A percentile compares a stretch with the other conserved stretches of the same genome.
These are phyloP conservation scores for Procambarus clarkii DNA, from an alignment of 1,140 invertebrate genomes.

Conservation along the genomic window DNA sequence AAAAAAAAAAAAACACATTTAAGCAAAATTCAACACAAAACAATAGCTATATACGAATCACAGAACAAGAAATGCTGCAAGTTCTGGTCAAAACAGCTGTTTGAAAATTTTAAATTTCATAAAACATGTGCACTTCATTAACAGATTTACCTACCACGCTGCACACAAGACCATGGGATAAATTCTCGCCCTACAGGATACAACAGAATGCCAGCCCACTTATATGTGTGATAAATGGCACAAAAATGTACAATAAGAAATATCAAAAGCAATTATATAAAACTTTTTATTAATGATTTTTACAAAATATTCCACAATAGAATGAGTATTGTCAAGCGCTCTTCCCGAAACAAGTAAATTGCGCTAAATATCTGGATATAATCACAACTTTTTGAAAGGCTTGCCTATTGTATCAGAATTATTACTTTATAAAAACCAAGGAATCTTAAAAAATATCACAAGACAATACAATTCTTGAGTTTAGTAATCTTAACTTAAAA, in stretches of 20 bases:
- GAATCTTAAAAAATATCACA: neutral
- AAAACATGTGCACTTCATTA: neutral
- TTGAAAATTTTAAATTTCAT: neutral
- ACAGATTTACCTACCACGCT: neutral
- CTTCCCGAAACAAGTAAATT: neutral
- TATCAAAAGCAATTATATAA: neutral
- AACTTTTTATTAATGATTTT: neutral
- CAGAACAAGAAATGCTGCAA: neutral
- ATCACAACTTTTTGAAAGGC: neutral
- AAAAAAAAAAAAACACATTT: conserved; percentile 25
- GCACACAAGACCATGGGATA: neutral
- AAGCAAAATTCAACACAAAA: neutral
- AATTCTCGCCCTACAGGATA: neutral
- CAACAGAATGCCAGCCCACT: neutral
- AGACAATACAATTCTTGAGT: neutral
- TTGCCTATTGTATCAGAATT: neutral
- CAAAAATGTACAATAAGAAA: neutral
- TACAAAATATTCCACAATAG: neutral
- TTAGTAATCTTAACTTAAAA: neutral
- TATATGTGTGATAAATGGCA: neutral
- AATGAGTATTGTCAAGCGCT: conserved; percentile 1
- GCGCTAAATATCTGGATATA: neutral
- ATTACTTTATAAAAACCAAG: neutral
- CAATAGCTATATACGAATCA: neutral
- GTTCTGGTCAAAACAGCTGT: neutral